Evolutionary conservation across 2,797 vertebrate species (phyloP), one percentile per base, ranked within the genome.

Genomic region (Melanotaenia boesemani): DNA sequence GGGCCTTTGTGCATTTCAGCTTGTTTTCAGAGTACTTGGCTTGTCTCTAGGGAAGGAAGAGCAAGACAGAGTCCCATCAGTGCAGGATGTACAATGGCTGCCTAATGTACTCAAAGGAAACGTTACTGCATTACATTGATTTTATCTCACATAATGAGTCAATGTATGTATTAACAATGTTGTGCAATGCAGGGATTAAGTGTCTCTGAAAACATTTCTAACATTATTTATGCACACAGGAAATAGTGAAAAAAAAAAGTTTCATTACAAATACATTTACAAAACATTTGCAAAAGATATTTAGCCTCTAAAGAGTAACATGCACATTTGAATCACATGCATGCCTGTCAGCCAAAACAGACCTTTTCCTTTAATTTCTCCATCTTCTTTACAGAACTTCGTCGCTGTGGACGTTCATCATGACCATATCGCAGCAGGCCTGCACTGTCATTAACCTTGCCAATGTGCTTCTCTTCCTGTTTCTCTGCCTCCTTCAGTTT

Each of bases 321-420:
- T 16, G 69, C 55, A 22, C 16, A 28, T 30, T 30, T 20, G 41
- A 24, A 30, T 62, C 8, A 60, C 10, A 1, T 55, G 30, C 2
- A 8, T 26, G 24, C 12, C 52, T 52, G 37, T 55, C 26, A 44
- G 15, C 6, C 24, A 20, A 55, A 70, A 73, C 83, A 56, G 22
- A 93, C 98, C 96, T 99, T 99, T 90, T 99, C 98, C 87, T 99
- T 99, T 97, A 99, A 96, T 92, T 99, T 99, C 93, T 99, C 98
- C 9, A 99, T 99, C 91, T 99, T 99, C 90, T 96, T 97, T 88
- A 99, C 97, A 0, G 98, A 98, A 93, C 98, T 99, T 54, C 97
- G 95, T 32, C 98, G 94, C 91, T 97, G 97, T 0, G 97, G 96
- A 58, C 97, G 93, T 75, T 98, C 97, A 63, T 98, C 97, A 0